Percentiles rank a stretch among this genome's conserved stretches.
phyloP scores from a whole-genome alignment of 2,797 vertebrate species.

The Hypotaenidia okinawae region DNA sequence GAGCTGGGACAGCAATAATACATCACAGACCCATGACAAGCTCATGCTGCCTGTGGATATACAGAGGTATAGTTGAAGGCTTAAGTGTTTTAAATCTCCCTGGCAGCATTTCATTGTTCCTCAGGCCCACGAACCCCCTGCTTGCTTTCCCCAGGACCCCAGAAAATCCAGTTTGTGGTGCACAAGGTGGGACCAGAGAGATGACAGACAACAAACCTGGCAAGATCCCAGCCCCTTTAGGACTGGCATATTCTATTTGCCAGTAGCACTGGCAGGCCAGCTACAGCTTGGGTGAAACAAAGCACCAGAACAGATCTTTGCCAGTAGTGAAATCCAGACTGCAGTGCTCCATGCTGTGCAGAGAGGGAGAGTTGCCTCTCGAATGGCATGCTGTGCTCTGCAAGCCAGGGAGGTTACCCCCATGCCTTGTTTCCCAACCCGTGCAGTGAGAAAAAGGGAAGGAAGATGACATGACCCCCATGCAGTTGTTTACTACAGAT shows the following conservation, averaged over 20 bases:
- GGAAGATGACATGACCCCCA: neutral
- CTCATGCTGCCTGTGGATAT: constrained; percentile 7
- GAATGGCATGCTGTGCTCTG: fast-evolving
- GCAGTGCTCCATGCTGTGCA: neutral
- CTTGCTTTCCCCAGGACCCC: neutral
- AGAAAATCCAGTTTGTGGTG: neutral
- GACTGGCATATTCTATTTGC: neutral
- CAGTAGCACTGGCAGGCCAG: neutral
- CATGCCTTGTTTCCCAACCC: neutral
- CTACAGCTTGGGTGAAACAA: neutral
- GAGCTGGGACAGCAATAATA: neutral
- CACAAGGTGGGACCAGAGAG: neutral
- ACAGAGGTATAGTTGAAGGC: neutral
- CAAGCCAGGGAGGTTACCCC: neutral
- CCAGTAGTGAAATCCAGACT: neutral
- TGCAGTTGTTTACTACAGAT: neutral
- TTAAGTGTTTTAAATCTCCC: neutral
- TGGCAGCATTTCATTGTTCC: constrained; percentile 21
- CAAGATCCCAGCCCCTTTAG: neutral
- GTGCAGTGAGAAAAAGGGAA: neutral
- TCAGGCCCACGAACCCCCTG: neutral
- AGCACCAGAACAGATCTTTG: neutral
- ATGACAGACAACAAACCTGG: neutral
- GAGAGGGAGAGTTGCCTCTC: neutral
- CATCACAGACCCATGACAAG: neutral